A percentile compares a stretch with the other conserved stretches of the same genome.
phyloP scores from a whole-genome alignment of 2,797 vertebrate genomes.

The Characodon lateralis region DNA sequence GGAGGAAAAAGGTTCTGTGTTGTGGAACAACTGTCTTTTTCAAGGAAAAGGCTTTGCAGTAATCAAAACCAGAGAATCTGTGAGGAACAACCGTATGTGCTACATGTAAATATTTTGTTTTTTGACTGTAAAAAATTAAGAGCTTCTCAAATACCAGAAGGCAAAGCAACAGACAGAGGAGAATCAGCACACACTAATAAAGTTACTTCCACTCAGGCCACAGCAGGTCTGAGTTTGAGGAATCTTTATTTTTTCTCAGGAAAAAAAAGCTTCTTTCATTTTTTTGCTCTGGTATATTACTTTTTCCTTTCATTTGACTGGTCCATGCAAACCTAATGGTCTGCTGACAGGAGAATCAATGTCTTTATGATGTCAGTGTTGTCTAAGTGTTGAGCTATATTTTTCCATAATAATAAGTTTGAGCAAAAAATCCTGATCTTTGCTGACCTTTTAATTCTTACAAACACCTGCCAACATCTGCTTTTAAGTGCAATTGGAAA shows the following conservation, averaged over 20 bases:
- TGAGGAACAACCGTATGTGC: background rate
- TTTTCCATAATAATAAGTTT: no score
- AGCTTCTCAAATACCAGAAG: background rate
- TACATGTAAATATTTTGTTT: background rate
- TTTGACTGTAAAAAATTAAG: background rate
- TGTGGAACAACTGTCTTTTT: no score
- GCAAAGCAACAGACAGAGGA: background rate
- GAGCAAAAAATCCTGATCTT: no score
- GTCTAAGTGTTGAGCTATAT: no score
- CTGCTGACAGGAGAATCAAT: no score
- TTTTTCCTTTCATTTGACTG: background rate
- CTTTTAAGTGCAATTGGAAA: no score
- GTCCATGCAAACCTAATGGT: background rate
- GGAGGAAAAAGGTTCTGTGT: background rate
- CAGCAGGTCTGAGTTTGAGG: background rate
- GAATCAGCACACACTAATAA: background rate
- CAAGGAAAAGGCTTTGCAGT: background rate
- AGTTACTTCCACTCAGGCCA: background rate
- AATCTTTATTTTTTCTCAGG: background rate
- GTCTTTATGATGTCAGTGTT: no score
- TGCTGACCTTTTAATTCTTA: no score
- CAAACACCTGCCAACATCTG: no score
- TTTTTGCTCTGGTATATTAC: background rate
- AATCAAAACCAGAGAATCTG: background rate
- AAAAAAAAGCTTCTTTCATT: background rate